A percentile compares a stretch with the other conserved stretches of the same genome.
Evolutionary conservation across 1,140 invertebrate species (phyloP).

Genomic region (Brachionus calyciflorus): DNA sequence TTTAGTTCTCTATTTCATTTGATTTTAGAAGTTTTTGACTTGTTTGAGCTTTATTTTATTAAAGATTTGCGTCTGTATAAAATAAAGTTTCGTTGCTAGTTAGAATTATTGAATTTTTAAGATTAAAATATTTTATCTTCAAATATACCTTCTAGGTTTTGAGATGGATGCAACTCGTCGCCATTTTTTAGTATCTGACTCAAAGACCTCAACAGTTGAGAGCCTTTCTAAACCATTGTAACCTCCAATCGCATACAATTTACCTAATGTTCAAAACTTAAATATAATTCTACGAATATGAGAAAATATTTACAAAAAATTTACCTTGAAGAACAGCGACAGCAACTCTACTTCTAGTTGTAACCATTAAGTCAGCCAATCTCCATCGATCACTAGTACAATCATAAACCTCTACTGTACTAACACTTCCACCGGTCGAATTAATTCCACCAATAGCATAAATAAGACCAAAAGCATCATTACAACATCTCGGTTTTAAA

Average conservation of each 20-base stretch:
- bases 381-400: conserved; percentile 72
- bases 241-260: conserved; percentile 63
- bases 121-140: not conserved
- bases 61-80: too few relatives aligned
- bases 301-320: too few relatives aligned
- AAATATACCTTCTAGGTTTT: conserved; percentile 40
- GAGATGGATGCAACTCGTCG: conserved; percentile 58
- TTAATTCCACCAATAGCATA: conserved; percentile 83
- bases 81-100: too few relatives aligned
- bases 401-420: conserved; percentile 82
- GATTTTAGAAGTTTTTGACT: too few relatives aligned
- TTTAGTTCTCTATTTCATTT: too few relatives aligned
- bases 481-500: conserved; percentile 73
- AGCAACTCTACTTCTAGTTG: conserved; percentile 76
- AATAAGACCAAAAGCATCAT: conserved; percentile 72
- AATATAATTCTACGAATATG: too few relatives aligned
- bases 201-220: conserved; percentile 65
- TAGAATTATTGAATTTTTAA: not conserved
- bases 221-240: conserved; percentile 63
- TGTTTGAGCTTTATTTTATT: too few relatives aligned
- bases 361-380: conserved; percentile 78
- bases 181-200: conserved; percentile 67
- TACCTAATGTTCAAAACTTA: conserved; percentile 67
- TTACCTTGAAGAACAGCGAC: conserved; percentile 70
- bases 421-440: conserved; percentile 77